Conservation (phyloP, 2,888 invertebrate genomes). For the Copidosoma aretas region DNA sequence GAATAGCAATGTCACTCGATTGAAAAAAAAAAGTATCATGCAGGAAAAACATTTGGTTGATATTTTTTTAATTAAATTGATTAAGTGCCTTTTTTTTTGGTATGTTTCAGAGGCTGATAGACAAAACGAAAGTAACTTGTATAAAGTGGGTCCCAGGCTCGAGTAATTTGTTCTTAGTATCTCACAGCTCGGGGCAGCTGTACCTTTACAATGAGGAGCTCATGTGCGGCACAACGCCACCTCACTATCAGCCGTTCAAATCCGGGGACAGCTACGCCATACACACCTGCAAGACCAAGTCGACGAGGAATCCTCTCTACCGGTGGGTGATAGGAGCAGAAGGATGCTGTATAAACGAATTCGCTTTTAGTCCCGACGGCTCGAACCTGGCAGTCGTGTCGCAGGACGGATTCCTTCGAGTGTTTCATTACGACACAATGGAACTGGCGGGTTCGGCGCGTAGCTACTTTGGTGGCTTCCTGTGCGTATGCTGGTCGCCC, state of each 20-base stretch:
- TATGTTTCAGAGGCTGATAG: constrained; percentile 81
- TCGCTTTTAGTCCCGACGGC: constrained; percentile 95
- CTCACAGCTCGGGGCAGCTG: constrained; percentile 94
- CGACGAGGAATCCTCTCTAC: constrained; percentile 93
- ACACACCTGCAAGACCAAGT: constrained; percentile 95
- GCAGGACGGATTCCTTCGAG: constrained; percentile 92
- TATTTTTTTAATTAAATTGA: too few relatives aligned
- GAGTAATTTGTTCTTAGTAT: constrained; percentile 89
- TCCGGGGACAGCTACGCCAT: constrained; percentile 93
- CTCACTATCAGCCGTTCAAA: constrained; percentile 94
- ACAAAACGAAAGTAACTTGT: constrained; percentile 94
- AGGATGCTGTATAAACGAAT: constrained; percentile 89
- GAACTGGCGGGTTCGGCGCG: constrained; percentile 91
- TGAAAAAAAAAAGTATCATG: too few relatives aligned
- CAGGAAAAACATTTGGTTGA: not conserved
- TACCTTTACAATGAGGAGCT: constrained; percentile 98
- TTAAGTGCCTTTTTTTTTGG: too few relatives aligned
- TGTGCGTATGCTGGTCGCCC: constrained; percentile 98
- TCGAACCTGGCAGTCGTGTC: constrained; percentile 92
- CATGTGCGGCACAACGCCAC: constrained; percentile 86
- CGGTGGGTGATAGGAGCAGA: constrained; percentile 86
- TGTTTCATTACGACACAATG: constrained; percentile 98
- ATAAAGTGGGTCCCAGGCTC: constrained; percentile 97
- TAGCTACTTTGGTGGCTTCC: constrained; percentile 96
- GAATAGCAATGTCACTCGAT: not conserved